phyloP scores from a whole-genome alignment of 1,140 invertebrate species.

The Anthonomus grandis region DNA sequence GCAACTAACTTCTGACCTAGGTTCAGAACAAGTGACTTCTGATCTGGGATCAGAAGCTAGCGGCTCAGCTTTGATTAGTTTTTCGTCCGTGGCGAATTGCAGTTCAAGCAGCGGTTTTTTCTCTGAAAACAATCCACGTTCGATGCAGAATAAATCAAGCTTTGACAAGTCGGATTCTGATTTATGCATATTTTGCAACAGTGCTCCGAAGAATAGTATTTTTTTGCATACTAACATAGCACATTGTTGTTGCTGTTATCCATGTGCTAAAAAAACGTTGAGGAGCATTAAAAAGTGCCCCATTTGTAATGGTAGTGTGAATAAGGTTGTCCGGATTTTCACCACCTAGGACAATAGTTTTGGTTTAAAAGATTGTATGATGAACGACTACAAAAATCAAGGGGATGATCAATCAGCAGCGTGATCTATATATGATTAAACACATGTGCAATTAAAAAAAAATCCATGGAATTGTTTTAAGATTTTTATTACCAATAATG shows the following conservation, averaged over 20 bases:
- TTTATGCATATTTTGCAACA: conserved; percentile 59
- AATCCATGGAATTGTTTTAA: background rate
- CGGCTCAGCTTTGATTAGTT: background rate
- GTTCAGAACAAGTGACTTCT: conserved; percentile 38
- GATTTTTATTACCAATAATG: no score
- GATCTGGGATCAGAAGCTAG: conserved; percentile 28
- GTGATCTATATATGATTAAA: background rate
- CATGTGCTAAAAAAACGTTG: conserved; percentile 63
- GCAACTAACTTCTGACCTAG: conserved; percentile 35
- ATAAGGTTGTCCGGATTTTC: conserved; percentile 59
- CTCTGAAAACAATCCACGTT: background rate
- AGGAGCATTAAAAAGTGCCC: conserved; percentile 60
- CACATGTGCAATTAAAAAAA: background rate
- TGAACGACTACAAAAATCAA: background rate
- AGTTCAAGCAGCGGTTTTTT: background rate
- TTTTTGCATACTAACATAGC: conserved; percentile 62
- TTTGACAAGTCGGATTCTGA: conserved; percentile 36
- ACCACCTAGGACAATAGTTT: conserved; percentile 18
- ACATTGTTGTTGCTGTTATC: conserved; percentile 67
- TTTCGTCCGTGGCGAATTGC: conserved; percentile 2
- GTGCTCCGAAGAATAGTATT: conserved; percentile 59
- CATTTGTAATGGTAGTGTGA: conserved; percentile 63
- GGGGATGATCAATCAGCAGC: background rate
- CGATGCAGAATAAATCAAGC: conserved; percentile 7
- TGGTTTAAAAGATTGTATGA: background rate